Evolutionary conservation across 2,888 invertebrate genomes (phyloP).

Genomic region (Sympetrum striolatum): DNA sequence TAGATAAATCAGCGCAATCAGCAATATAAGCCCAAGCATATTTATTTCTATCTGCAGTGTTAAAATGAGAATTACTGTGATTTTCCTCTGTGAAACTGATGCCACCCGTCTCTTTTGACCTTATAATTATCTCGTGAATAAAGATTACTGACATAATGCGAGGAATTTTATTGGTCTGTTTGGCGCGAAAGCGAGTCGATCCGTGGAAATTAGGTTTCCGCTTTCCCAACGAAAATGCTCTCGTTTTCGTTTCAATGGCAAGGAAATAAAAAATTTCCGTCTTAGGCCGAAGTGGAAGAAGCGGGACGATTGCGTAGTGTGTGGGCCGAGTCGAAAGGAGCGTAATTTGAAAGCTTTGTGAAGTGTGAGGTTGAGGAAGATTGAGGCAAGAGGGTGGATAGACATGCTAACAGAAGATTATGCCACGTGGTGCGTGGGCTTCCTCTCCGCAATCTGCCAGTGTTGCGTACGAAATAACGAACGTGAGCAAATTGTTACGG

Average conservation of each 20-base stretch:
- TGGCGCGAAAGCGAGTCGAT: slow-evolving; percentile 22
- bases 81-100: not conserved
- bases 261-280: not conserved
- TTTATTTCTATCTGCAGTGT: no score
- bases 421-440: not conserved
- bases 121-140: not conserved
- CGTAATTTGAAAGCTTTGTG: not conserved
- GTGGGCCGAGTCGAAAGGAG: not conserved
- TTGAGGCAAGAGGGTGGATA: not conserved
- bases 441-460: not conserved
- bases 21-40: no score
- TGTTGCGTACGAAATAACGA: not conserved
- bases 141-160: not conserved
- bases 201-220: slow-evolving; percentile 41
- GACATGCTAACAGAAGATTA: not conserved
- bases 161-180: not conserved
- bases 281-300: not conserved
- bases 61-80: not conserved
- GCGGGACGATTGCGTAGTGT: not conserved
- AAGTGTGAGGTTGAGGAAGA: not conserved
- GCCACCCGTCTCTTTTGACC: not conserved
- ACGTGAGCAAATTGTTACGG: no score
- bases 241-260: slow-evolving; percentile 31
- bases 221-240: slow-evolving; percentile 13
- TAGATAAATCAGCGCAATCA: no score